Evolutionary conservation across 2,888 invertebrate genomes (phyloP).

Genomic region (Limnephilus rhombicus): DNA sequence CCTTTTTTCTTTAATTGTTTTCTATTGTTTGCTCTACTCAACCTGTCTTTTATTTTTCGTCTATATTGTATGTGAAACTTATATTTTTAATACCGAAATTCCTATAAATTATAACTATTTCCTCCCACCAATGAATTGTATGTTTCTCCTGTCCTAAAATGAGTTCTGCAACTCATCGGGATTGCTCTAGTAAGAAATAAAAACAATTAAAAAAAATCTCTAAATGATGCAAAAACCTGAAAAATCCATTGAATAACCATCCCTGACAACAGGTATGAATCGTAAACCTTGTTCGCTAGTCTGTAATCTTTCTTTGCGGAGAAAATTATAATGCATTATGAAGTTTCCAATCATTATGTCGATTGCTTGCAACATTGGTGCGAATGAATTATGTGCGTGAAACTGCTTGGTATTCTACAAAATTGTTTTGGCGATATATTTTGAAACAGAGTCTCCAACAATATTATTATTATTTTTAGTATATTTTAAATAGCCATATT

Average conservation of each 20-base stretch:
- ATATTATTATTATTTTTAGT: neutral
- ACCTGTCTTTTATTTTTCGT: too few species aligned
- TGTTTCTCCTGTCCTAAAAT: too few species aligned
- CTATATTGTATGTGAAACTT: too few species aligned
- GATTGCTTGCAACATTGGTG: neutral
- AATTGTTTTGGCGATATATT: neutral
- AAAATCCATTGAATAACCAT: neutral
- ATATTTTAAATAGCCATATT: too few species aligned
- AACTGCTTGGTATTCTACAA: neutral
- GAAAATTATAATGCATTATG: neutral
- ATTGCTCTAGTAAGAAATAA: too few species aligned
- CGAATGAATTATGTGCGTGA: neutral
- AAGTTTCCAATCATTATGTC: neutral
- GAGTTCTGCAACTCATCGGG: too few species aligned
- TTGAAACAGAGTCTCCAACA: neutral
- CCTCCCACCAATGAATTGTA: too few species aligned
- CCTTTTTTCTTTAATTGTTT: too few species aligned
- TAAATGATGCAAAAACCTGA: neutral
- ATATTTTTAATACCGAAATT: too few species aligned
- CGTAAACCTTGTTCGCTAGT: neutral
- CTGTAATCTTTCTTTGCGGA: constrained; percentile 8
- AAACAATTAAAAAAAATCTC: too few species aligned
- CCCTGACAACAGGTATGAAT: neutral
- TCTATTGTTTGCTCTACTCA: too few species aligned
- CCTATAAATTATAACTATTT: too few species aligned